These are phyloP conservation scores for Trichacis sp. DNA, from an alignment of 2,888 invertebrate genomes.

Conservation along the genomic window DNA sequence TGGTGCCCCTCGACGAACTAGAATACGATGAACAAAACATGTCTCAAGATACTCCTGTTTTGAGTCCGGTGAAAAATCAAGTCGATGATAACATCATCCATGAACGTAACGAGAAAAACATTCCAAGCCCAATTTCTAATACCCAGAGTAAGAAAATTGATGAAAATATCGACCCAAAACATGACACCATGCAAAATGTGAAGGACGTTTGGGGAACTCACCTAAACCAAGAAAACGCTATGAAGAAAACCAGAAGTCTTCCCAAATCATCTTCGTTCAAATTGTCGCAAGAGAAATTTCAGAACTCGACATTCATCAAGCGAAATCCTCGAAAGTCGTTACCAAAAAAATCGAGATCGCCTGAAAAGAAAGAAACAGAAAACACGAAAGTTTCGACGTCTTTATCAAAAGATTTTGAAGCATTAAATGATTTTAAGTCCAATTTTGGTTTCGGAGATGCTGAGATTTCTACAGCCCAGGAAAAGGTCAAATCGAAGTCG, in stretches of 20 bases:
- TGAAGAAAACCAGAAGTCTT: constrained; percentile 38
- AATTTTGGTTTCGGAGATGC: no score
- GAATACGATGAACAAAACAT: constrained; percentile 6
- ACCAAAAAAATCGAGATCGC: constrained; percentile 49
- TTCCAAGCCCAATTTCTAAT: constrained; percentile 5
- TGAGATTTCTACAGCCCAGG: constrained; percentile 43
- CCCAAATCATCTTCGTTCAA: constrained; percentile 69
- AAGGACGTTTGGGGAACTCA: constrained; percentile 70
- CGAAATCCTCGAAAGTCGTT: constrained; percentile 82
- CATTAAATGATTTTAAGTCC: no score
- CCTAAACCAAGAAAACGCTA: constrained; percentile 56
- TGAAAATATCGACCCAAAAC: not conserved
- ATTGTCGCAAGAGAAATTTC: constrained; percentile 78
- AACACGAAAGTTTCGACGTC: not conserved
- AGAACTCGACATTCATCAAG: constrained; percentile 76
- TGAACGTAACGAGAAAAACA: no score
- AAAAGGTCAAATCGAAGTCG: not conserved
- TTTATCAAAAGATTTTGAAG: no score
- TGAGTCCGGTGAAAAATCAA: constrained; percentile 2
- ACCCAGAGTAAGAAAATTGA: not conserved
- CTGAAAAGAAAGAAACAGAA: not conserved
- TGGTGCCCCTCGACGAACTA: constrained; percentile 70
- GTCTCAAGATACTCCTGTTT: no score
- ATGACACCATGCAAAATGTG: constrained; percentile 53
- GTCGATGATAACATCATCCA: constrained; percentile 7